A percentile compares a stretch with the other conserved stretches of the same genome.
These are phyloP conservation scores for Norana najaformis DNA, from an alignment of 2,888 invertebrate genomes.

Conservation along the genomic window DNA sequence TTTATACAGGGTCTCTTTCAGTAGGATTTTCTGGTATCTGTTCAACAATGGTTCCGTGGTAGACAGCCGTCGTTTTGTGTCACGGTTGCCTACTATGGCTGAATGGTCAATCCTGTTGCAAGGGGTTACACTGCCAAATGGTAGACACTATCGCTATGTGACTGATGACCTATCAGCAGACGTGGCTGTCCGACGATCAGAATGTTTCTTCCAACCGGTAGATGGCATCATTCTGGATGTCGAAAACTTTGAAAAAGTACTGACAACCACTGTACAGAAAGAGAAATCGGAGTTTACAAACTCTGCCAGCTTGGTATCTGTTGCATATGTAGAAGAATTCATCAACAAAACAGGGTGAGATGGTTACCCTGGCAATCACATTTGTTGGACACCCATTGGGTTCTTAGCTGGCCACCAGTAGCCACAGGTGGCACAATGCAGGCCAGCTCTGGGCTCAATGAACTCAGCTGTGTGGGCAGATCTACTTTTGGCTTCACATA, in stretches of 20 bases:
- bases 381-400: not conserved
- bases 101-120: conserved; percentile 3
- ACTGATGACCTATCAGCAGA: not conserved
- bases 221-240: not conserved
- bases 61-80: not conserved
- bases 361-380: not conserved
- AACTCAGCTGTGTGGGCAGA: too few relatives aligned
- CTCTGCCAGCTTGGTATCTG: not conserved
- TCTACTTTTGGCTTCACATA: too few relatives aligned
- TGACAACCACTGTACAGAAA: not conserved
- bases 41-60: conserved; percentile 8
- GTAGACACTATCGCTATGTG: not conserved
- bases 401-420: too few relatives aligned
- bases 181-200: not conserved
- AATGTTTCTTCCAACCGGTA: conserved; percentile 13
- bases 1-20: not conserved
- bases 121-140: not conserved
- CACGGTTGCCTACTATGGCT: not conserved
- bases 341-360: not conserved
- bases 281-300: not conserved
- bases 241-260: not conserved
- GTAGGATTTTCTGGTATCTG: conserved; percentile 5
- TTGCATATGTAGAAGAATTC: not conserved
- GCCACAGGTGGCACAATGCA: too few relatives aligned
- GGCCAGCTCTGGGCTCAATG: too few relatives aligned